Conservation (phyloP, 2,888 invertebrate species). For the Dione juno region DNA sequence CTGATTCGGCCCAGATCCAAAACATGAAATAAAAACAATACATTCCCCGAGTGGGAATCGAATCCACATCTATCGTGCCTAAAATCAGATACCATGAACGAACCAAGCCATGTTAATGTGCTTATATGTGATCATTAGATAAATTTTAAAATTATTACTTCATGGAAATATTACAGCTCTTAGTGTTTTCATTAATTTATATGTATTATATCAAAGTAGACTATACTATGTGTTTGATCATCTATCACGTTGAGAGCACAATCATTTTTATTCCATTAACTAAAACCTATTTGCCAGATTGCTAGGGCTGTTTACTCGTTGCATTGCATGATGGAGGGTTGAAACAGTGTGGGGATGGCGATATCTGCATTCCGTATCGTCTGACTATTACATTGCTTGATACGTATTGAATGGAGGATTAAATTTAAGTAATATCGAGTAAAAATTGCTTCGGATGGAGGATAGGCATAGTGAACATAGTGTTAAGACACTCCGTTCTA, state of each 20-base stretch:
- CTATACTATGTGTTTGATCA: constrained; percentile 18
- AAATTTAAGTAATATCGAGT: constrained; percentile 8
- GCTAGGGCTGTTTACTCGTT: constrained; percentile 29
- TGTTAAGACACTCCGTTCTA: too few relatives aligned
- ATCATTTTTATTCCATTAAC: constrained; percentile 38
- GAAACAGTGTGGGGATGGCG: constrained; percentile 19
- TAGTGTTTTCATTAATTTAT: not conserved
- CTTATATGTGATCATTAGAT: not conserved
- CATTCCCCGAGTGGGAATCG: too few relatives aligned
- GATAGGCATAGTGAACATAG: too few relatives aligned
- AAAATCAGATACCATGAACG: too few relatives aligned
- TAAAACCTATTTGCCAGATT: constrained; percentile 39
- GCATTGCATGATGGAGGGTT: constrained; percentile 30
- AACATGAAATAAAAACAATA: too few relatives aligned
- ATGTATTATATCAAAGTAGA: constrained; percentile 8
- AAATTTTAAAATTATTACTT: not conserved
- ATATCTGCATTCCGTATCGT: constrained; percentile 29
- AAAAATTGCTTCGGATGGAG: too few relatives aligned
- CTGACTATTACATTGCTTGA: not conserved
- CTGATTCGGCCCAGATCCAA: too few relatives aligned
- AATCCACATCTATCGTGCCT: too few relatives aligned
- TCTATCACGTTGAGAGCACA: constrained; percentile 26
- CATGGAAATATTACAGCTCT: not conserved
- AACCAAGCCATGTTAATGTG: too few relatives aligned
- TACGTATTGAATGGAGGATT: not conserved